Evolutionary conservation across 2,797 vertebrate species (phyloP).

Genomic region (Cyclopterus lumpus): DNA sequence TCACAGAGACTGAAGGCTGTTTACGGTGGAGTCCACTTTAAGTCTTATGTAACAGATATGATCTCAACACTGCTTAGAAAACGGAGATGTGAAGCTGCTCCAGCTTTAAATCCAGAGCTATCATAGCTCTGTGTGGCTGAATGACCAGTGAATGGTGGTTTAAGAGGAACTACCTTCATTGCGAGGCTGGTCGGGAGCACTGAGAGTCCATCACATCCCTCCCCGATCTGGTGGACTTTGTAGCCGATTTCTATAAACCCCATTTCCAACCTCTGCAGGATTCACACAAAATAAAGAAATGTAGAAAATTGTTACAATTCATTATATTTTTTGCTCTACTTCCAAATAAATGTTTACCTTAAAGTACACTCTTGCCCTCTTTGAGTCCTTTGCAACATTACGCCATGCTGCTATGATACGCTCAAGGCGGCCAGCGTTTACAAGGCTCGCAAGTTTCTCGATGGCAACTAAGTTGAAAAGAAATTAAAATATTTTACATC

Average conservation of each 20-base stretch:
- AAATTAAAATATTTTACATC: constrained; percentile 19
- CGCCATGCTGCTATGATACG: constrained; percentile 74
- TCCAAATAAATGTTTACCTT: constrained; percentile 69
- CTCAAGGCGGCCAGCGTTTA: constrained; percentile 58
- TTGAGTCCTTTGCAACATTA: constrained; percentile 64
- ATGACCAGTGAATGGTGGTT: neutral
- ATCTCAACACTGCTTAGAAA: constrained; percentile 34
- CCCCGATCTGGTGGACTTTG: constrained; percentile 40
- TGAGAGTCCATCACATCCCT: constrained; percentile 70
- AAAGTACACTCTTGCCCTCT: constrained; percentile 76
- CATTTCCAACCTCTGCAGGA: constrained; percentile 65
- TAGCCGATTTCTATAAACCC: constrained; percentile 44
- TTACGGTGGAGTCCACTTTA: constrained; percentile 44
- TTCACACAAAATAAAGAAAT: constrained; percentile 5
- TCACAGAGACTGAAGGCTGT: constrained; percentile 29
- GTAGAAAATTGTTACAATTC: neutral
- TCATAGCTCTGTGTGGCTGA: constrained; percentile 1
- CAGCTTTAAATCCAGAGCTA: constrained; percentile 4
- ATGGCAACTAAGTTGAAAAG: constrained; percentile 69
- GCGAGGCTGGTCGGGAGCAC: constrained; percentile 75
- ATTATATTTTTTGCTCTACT: neutral
- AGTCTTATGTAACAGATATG: constrained; percentile 53
- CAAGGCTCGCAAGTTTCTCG: constrained; percentile 69
- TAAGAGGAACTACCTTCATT: constrained; percentile 74
- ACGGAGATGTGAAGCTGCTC: constrained; percentile 4